These are phyloP conservation scores for Isoperla grammatica DNA, from an alignment of 2,888 invertebrate species.

Conservation along the genomic window DNA sequence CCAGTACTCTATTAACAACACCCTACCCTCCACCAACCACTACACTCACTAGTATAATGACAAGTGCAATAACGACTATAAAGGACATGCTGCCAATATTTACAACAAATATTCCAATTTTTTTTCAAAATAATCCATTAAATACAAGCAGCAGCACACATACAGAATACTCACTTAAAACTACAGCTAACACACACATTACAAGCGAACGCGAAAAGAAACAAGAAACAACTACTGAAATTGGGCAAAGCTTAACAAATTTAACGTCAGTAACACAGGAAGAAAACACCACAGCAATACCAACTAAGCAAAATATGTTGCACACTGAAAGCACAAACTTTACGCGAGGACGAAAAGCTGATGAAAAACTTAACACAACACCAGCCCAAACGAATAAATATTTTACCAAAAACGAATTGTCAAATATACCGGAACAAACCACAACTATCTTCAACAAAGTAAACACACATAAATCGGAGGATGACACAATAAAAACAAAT, in stretches of 20 bases:
- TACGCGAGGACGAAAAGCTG: background rate
- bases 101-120: background rate
- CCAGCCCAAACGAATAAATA: background rate
- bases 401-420: no score
- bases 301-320: background rate
- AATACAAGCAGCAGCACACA: background rate
- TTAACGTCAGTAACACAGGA: background rate
- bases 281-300: background rate
- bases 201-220: background rate
- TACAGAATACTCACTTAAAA: background rate
- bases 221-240: background rate
- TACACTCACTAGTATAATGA: constrained; percentile 3
- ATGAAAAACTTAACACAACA: background rate
- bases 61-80: background rate
- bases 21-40: background rate
- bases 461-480: no score
- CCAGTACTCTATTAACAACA: no score
- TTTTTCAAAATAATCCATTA: background rate
- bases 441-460: no score
- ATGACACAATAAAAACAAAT: no score
- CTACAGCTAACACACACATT: background rate
- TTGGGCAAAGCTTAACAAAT: background rate
- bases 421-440: no score
- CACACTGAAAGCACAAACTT: background rate
- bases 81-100: background rate